These are phyloP conservation scores for Cynopterus brachyotis DNA, from an alignment of 2,113 vertebrate genomes.

Conservation along the genomic window DNA sequence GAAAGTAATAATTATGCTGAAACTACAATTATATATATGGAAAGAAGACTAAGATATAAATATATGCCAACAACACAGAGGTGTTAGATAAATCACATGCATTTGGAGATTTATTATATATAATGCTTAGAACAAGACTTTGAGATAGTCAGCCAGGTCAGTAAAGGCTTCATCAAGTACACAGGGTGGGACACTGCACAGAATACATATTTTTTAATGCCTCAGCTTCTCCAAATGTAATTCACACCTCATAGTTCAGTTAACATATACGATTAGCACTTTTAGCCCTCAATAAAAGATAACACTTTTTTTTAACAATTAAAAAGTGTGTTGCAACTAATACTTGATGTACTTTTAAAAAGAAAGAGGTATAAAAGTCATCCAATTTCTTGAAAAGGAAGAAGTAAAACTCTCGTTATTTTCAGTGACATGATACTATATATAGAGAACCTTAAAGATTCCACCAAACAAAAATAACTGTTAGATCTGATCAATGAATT, in stretches of 20 bases:
- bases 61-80: background rate
- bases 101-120: background rate
- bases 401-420: too few species aligned
- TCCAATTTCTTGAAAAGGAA: too few species aligned
- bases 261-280: background rate
- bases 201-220: background rate
- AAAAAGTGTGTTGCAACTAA: background rate
- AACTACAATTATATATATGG: background rate
- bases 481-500: too few species aligned
- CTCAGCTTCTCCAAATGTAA: background rate
- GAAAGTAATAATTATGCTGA: background rate
- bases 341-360: background rate
- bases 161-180: background rate
- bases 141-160: background rate
- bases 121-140: background rate
- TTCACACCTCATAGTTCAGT: background rate
- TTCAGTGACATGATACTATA: too few species aligned
- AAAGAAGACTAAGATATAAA: background rate
- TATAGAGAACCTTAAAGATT: too few species aligned
- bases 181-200: background rate
- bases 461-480: too few species aligned
- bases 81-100: background rate
- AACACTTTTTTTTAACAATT: background rate
- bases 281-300: background rate
- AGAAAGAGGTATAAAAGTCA: too few species aligned